phyloP scores from a whole-genome alignment of 2,113 vertebrate genomes.

The Gopherus flavomarginatus region DNA sequence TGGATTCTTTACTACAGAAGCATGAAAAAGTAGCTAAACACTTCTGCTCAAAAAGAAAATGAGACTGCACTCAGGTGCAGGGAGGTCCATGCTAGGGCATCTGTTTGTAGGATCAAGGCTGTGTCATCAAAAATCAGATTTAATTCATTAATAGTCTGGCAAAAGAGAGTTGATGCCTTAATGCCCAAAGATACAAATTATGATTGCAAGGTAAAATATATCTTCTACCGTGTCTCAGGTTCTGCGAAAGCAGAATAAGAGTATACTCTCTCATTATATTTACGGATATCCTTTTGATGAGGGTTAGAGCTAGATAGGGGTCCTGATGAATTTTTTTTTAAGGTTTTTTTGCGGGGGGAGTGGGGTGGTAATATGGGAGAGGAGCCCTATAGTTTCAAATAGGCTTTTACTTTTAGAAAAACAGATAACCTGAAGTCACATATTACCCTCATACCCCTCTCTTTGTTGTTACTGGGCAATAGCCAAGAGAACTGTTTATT shows the following conservation, averaged over 20 bases:
- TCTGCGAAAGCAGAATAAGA: not conserved
- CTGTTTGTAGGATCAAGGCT: not conserved
- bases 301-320: not conserved
- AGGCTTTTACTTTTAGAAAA: not conserved
- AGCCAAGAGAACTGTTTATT: not conserved
- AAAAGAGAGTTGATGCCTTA: not conserved
- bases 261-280: not conserved
- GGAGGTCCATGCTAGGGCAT: not conserved
- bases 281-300: fast-evolving
- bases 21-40: not conserved
- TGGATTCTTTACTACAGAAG: slow-evolving; percentile 46
- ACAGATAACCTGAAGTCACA: not conserved
- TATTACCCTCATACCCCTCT: not conserved
- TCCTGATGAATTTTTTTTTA: not conserved
- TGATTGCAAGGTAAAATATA: not conserved
- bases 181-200: not conserved
- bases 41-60: not conserved
- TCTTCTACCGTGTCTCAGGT: not conserved
- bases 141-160: not conserved
- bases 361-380: no score
- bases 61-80: not conserved
- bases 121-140: not conserved
- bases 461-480: not conserved
- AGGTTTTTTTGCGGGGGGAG: no score
- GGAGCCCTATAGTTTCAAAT: not conserved